Conservation (phyloP, 2,113 vertebrate genomes). For the Ellobius talpinus region DNA sequence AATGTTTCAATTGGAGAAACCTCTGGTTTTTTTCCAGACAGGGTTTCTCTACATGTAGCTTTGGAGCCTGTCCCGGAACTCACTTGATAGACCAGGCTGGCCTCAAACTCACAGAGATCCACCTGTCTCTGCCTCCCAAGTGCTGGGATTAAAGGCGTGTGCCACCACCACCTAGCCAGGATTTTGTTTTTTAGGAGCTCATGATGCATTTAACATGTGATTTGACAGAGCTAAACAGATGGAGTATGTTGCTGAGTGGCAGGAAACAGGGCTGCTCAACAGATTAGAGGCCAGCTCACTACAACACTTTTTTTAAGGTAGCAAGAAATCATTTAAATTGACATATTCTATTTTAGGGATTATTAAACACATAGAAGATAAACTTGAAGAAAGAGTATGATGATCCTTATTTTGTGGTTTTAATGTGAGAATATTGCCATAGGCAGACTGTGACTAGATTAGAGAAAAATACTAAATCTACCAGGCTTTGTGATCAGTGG, state of each 20-base stretch:
- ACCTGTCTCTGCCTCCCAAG: too few species aligned
- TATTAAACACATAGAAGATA: not conserved
- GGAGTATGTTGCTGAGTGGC: not conserved
- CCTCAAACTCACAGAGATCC: too few species aligned
- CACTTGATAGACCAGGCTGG: too few species aligned
- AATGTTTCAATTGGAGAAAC: not conserved
- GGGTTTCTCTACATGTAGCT: too few species aligned
- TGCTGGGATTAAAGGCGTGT: too few species aligned
- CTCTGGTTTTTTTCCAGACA: not conserved
- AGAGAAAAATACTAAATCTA: not conserved
- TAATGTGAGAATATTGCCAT: not conserved
- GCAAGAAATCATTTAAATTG: not conserved
- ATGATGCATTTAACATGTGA: not conserved
- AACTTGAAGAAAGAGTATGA: not conserved
- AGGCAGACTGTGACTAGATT: not conserved
- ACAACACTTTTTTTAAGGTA: slow-evolving; percentile 13
- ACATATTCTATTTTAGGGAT: not conserved
- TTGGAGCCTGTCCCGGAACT: too few species aligned
- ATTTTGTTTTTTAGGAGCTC: not conserved
- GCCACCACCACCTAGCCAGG: too few species aligned
- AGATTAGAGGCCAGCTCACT: not conserved
- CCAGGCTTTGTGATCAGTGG: not conserved
- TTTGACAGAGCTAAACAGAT: not conserved
- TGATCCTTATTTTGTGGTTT: not conserved
- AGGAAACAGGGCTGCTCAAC: not conserved